These are phyloP conservation scores for Hexactinellida sp. DNA, from an alignment of 37 sponge, comb jelly and placozoan species.

Conservation along the genomic window DNA sequence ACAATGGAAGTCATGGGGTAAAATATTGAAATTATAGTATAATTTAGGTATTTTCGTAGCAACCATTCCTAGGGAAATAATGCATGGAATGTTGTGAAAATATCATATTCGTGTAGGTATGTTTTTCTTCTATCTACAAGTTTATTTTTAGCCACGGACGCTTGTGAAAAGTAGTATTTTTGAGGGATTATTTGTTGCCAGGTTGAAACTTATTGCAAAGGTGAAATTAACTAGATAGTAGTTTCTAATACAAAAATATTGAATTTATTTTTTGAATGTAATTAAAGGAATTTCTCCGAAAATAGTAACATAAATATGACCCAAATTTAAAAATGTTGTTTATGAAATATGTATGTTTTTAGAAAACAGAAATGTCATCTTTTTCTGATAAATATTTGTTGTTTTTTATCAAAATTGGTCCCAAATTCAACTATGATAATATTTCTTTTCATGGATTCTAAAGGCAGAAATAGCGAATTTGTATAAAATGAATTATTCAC, in stretches of 20 bases:
- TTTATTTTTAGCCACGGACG: background rate
- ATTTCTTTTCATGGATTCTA: too few relatives aligned
- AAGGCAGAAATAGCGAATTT: too few relatives aligned
- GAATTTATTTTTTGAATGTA: background rate
- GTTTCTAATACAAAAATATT: background rate
- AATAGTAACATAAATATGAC: background rate
- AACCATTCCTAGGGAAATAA: background rate
- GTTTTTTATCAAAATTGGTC: too few relatives aligned
- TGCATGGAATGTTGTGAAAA: background rate
- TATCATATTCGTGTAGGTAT: background rate
- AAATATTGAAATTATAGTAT: background rate
- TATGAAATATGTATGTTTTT: too few relatives aligned
- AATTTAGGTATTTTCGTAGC: background rate
- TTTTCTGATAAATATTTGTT: too few relatives aligned
- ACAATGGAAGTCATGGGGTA: conserved; percentile 6
- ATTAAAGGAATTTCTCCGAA: background rate
- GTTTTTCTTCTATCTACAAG: background rate
- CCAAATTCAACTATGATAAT: too few relatives aligned
- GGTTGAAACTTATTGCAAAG: background rate
- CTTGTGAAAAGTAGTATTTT: background rate
- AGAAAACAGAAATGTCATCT: too few relatives aligned
- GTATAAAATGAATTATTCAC: too few relatives aligned
- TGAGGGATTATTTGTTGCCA: background rate
- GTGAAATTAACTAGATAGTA: background rate
- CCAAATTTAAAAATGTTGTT: too few relatives aligned